Conservation (phyloP, 1,140 invertebrate genomes). For the Orius insidiosus region DNA sequence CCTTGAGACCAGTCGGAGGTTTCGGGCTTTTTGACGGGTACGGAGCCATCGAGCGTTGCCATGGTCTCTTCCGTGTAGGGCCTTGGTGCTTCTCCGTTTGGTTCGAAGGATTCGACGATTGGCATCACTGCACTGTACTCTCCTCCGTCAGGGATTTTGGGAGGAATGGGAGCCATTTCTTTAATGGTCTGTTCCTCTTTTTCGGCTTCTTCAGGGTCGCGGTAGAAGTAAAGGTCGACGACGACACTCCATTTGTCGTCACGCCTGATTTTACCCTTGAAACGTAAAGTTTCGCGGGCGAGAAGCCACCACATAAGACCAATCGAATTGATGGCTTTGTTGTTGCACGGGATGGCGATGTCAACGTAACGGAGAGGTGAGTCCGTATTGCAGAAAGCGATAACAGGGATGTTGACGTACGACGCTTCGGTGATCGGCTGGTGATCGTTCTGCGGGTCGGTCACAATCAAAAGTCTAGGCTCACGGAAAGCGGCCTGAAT, state of each 20-base stretch:
- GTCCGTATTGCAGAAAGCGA: slow-evolving; percentile 96
- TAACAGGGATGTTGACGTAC: slow-evolving; percentile 98
- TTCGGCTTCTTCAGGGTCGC: slow-evolving; percentile 89
- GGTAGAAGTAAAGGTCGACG: slow-evolving; percentile 98
- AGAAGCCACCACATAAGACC: slow-evolving; percentile 99
- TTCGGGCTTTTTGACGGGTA: too few relatives aligned
- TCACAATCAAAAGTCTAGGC: slow-evolving; percentile 87
- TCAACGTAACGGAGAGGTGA: slow-evolving; percentile 89
- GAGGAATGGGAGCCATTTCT: slow-evolving; percentile 39
- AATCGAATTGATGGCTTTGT: slow-evolving; percentile 89
- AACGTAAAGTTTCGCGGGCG: slow-evolving; percentile 87
- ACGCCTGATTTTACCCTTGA: slow-evolving; percentile 80
- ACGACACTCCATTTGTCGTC: slow-evolving; percentile 91
- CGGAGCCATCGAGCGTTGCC: too few relatives aligned
- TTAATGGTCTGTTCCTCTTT: slow-evolving; percentile 85
- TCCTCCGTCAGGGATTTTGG: neutral
- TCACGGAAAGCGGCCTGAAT: slow-evolving; percentile 95
- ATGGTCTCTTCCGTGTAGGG: too few relatives aligned
- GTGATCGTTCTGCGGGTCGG: slow-evolving; percentile 90
- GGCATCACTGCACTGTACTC: too few relatives aligned
- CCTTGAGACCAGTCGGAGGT: too few relatives aligned
- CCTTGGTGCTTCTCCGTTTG: too few relatives aligned
- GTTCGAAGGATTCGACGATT: too few relatives aligned
- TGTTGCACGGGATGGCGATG: slow-evolving; percentile 98
- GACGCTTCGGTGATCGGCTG: slow-evolving; percentile 98